phyloP scores from a whole-genome alignment of 2,888 invertebrate genomes.

The Aleiodes alternator region DNA sequence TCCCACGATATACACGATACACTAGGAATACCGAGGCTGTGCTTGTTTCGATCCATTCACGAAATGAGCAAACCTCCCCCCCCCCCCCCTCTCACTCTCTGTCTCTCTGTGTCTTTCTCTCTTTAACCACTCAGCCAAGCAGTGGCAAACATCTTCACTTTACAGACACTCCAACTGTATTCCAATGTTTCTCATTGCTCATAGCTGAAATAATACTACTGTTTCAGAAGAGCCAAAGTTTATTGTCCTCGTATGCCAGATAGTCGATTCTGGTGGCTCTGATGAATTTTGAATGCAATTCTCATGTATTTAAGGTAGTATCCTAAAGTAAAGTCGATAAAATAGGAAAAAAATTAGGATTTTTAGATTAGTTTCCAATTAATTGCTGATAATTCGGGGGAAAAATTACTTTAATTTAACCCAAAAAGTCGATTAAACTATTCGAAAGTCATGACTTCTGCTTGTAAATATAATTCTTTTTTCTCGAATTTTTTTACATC shows the following conservation, averaged over 20 bases:
- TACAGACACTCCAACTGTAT: conserved; percentile 27
- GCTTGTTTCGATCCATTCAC: conserved; percentile 30
- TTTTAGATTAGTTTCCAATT: no score
- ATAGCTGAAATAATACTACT: conserved; percentile 30
- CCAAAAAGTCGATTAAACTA: no score
- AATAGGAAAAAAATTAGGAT: no score
- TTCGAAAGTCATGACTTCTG: no score
- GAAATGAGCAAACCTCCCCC: conserved; percentile 32
- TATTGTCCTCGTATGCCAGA: conserved; percentile 27
- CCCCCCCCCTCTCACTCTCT: background rate
- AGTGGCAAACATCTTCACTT: conserved; percentile 29
- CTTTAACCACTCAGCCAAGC: background rate
- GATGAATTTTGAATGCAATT: background rate
- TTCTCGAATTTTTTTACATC: no score
- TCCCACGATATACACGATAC: conserved; percentile 17
- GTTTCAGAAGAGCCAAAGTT: conserved; percentile 3
- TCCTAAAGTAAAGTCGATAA: background rate
- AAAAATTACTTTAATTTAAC: no score
- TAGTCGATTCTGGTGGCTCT: background rate
- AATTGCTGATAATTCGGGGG: no score
- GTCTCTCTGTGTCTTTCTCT: no score
- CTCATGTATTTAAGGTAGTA: background rate
- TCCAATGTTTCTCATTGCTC: conserved; percentile 16
- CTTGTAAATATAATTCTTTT: no score
- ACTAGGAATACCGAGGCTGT: conserved; percentile 6